Evolutionary conservation across 1,140 invertebrate species (phyloP), one percentile per base, ranked within the genome.

Genomic region (Habropoda laboriosa): DNA sequence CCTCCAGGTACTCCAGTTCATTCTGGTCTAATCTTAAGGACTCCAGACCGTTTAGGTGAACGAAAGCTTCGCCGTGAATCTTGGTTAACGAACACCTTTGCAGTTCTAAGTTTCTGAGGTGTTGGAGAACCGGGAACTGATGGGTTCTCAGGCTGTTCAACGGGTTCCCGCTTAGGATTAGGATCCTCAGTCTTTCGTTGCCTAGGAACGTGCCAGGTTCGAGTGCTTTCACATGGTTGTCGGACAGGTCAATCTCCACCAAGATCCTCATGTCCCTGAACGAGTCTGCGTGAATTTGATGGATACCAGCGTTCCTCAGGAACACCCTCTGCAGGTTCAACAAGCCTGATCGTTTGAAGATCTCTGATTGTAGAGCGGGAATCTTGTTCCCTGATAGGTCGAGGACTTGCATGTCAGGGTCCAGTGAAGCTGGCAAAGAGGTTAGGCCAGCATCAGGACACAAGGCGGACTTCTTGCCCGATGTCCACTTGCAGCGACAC

Each of bases 401-500:
- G 57, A 98, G 93, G 27, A 98, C 96, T 93, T 98, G 97, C 86
- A 98, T 96, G 79, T 97, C 97, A 0, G 96, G 94, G 87, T 96
- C 96, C 78, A 98, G 93, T 1, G 93, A 94, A 21, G 94, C 94
- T 27, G 97, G 97, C 35, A 97, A 93, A 73, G 95, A 94, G 82
- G 96, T 95, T 68, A 97, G 94, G 67, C 96, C 95, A 35, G 96
- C 95, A 74, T 96, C 95, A 71, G 95, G 95, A 92, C 97, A 98
- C 38, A 96, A 93, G 40, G 97, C 97, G 3, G 96, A 97, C 88
- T 97, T 97, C 92, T 98, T 98, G 38, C 97, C 97, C 21, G 96
- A 96, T 21, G 96, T 96, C 97, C 97, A 98, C 92, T 97, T 97
- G 94, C 97, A 98, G 80, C 95, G 94, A 90, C 97, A 98, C 71